phyloP scores from a whole-genome alignment of 2,888 invertebrate genomes.

The Orthosia gracilis region DNA sequence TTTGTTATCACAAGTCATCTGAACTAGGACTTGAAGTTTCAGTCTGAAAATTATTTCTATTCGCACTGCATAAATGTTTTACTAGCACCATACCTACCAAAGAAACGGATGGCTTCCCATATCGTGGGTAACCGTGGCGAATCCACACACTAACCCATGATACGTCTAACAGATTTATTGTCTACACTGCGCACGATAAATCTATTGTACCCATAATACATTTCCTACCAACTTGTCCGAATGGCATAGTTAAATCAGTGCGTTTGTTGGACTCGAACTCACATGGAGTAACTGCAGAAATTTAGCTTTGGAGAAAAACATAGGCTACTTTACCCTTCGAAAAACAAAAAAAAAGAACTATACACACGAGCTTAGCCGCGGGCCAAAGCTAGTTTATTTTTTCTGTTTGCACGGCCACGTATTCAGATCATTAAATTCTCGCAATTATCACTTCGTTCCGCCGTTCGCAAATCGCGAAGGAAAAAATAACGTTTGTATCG shows the following conservation, averaged over 20 bases:
- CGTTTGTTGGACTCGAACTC: background rate
- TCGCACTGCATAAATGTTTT: conserved; percentile 27
- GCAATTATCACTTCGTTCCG: conserved; percentile 51
- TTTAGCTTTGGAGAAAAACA: background rate
- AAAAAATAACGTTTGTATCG: conserved; percentile 34
- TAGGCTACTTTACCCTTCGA: background rate
- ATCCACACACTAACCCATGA: conserved; percentile 45
- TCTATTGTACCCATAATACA: conserved; percentile 35
- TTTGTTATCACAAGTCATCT: background rate
- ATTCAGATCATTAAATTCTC: conserved; percentile 54
- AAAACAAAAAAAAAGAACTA: conserved; percentile 20
- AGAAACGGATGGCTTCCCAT: conserved; percentile 31
- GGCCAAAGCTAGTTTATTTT: conserved; percentile 30
- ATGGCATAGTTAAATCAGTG: conserved; percentile 7
- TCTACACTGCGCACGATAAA: conserved; percentile 42
- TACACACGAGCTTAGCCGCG: background rate
- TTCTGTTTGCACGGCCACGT: conserved; percentile 27
- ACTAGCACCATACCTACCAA: conserved; percentile 16
- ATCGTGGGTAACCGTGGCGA: conserved; percentile 31
- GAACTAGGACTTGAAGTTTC: background rate
- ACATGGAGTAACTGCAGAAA: background rate
- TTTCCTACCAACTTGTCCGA: conserved; percentile 35
- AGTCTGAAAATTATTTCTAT: conserved; percentile 14
- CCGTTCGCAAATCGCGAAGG: conserved; percentile 39
- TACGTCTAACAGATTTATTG: conserved; percentile 52